Base-by-base conservation (phyloP, 2,113 vertebrate genomes). In the Podocnemis expansa region DNA sequence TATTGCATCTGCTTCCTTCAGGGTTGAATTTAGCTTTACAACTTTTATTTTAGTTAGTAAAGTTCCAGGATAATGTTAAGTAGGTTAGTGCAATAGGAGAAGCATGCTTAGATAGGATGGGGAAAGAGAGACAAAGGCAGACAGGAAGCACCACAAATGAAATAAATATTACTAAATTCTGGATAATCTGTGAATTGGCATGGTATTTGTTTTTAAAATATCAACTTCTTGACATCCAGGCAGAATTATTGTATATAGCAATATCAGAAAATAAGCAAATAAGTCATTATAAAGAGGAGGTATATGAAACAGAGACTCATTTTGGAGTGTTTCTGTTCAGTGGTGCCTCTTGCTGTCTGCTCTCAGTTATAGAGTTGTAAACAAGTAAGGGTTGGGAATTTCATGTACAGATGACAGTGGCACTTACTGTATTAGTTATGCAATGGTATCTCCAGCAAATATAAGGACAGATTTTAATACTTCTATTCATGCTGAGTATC, bases 391-490 rank as follows among this genome's bases (percentile, higher is more conserved):
- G 79, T 82, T 5, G 82, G 24, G 27, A 91, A 85, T 85, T 94
- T 49, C 10, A 75, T 2, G 2, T 47, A 34, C 43, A 88, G 49
- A 2, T 0, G 58, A 56, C 86, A 82, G 79, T n/a, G 10, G 17
- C 93, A 91, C 34, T 87, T 88, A 80, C 87, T 92, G 76, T 60
- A 96, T 12, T 38, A 85, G 92, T 94, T 95, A 94, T 41, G n/a
- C 87, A 94, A 95, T 51, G 78, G 96, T 84, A 24, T 92, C 78
- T 29, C 7, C 27, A 89, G 79, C 80, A 94, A 90, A 52, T 96
- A 75, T 49, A 84, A 52, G 93, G 76, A 1, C 52, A 89, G 54
- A 85, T 91, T 21, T 91, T 43, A 87, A 93, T 93, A 82, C n/a
- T 56, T 87, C 91, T 89, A 96, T 70, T 94, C 89, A 93, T 52